Percentiles rank a stretch among this genome's conserved stretches.
These are phyloP conservation scores for Marmota flaviventris DNA, from an alignment of 2,113 vertebrate species.

Conservation along the genomic window DNA sequence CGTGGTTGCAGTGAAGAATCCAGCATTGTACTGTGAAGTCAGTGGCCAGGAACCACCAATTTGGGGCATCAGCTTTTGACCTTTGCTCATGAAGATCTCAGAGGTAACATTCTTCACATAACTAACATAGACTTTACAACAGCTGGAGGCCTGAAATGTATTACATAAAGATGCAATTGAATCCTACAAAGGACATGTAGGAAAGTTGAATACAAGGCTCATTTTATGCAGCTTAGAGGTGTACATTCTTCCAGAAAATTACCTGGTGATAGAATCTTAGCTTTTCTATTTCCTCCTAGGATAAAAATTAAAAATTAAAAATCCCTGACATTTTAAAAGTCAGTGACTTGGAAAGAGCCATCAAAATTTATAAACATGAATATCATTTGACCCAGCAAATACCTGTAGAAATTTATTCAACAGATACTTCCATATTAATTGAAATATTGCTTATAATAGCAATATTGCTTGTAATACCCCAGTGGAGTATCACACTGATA, in stretches of 20 bases:
- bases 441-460: constrained; percentile 32
- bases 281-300: constrained; percentile 48
- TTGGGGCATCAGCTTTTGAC: constrained; percentile 35
- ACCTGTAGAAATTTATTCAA: constrained; percentile 68
- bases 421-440: constrained; percentile 64
- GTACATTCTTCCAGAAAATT: constrained; percentile 61
- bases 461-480: constrained; percentile 31
- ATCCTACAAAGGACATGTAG: not conserved
- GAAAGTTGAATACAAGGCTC: constrained; percentile 53
- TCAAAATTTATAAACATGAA: constrained; percentile 63
- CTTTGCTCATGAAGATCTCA: constrained; percentile 57
- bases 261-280: constrained; percentile 35
- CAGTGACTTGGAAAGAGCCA: constrained; percentile 63
- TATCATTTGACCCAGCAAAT: constrained; percentile 46
- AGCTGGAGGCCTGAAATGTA: constrained; percentile 43
- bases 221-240: constrained; percentile 46
- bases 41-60: constrained; percentile 35
- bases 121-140: constrained; percentile 49
- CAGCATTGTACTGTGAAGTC: constrained; percentile 49
- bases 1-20: constrained; percentile 58
- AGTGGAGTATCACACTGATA: constrained; percentile 42
- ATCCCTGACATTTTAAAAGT: constrained; percentile 65
- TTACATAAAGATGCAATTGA: constrained; percentile 61
- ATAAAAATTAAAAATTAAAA: constrained; percentile 62
- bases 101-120: constrained; percentile 63